Base-by-base conservation (phyloP, 2,113 vertebrate genomes). In the Centrocercus urophasianus region DNA sequence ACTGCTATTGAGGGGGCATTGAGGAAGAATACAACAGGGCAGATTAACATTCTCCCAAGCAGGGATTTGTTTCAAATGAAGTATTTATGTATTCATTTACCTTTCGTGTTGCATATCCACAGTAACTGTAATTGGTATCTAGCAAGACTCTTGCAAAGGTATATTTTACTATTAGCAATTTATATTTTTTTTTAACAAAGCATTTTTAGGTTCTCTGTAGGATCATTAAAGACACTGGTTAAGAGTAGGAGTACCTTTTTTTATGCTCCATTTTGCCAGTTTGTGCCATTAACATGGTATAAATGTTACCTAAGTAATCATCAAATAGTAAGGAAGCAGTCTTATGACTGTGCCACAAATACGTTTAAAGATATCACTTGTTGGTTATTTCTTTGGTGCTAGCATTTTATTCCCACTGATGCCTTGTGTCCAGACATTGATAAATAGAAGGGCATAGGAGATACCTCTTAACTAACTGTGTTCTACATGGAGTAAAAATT, bases 371-470 rank as follows among this genome's bases (percentile, higher is more conserved):
- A 34, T 89, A 3, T 19, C 77, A 42, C 69, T 93, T 93, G 89
- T 85, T 95, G 93, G 84, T 91, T 84, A 60, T 83, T 93, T 88
- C 80, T 83, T 91, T 93, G 93, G 94, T 97, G 95, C 95, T 97
- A 94, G 83, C 38, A 21, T 94, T 86, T 94, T 83, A 59, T 93
- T 93, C 93, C 90, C 86, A 93, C 83, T 30, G 57, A 78, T 95
- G 93, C 95, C 93, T 97, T 96, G 82, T 88, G 92, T 93, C 73
- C 80, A 88, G 80, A 88, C 9, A 70, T 83, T 90, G 85, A 83
- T 74, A 80, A 83, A 88, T 60, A 86, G 87, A 93, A 86, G 61
- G 88, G 25, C 57, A 9, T 83, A 91, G 80, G 73, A 67, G 59
- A 90, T 96, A 95, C 90, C 94, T 95, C 94, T 90, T 69, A 90